Percentiles rank a stretch among this genome's conserved stretches.
phyloP scores from a whole-genome alignment of 2,113 vertebrate genomes.

The Baryphthengus martii region DNA sequence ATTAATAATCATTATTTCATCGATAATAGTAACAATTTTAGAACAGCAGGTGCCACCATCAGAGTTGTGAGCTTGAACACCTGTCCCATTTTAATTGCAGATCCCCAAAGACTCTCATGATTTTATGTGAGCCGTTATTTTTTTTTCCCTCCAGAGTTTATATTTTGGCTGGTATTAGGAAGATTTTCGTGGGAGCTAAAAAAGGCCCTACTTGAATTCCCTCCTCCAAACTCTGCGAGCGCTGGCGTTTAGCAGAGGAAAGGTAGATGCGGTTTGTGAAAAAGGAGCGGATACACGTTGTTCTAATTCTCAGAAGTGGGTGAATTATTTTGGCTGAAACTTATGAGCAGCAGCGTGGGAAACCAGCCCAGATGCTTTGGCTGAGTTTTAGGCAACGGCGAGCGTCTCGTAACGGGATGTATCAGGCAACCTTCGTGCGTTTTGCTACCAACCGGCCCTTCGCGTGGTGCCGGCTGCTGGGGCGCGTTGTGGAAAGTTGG shows the following conservation, averaged over 20 bases:
- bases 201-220: neutral
- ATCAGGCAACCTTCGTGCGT: neutral
- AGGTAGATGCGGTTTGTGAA: neutral
- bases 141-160: neutral
- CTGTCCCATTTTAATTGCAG: neutral
- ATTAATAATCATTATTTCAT: neutral
- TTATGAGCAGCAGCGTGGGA: neutral
- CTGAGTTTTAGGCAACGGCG: neutral
- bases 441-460: neutral
- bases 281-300: neutral
- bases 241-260: neutral
- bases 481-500: neutral
- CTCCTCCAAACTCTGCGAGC: neutral
- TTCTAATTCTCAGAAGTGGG: neutral
- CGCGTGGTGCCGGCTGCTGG: neutral
- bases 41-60: neutral
- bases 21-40: neutral
- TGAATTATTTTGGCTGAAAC: slow-evolving; percentile 5
- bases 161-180: neutral
- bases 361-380: neutral
- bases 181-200: neutral
- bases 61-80: neutral
- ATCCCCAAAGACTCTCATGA: neutral
- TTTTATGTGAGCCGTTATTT: neutral
- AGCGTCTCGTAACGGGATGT: neutral